Conservation (phyloP, 1,140 invertebrate genomes). For the Drosophila cardini region DNA sequence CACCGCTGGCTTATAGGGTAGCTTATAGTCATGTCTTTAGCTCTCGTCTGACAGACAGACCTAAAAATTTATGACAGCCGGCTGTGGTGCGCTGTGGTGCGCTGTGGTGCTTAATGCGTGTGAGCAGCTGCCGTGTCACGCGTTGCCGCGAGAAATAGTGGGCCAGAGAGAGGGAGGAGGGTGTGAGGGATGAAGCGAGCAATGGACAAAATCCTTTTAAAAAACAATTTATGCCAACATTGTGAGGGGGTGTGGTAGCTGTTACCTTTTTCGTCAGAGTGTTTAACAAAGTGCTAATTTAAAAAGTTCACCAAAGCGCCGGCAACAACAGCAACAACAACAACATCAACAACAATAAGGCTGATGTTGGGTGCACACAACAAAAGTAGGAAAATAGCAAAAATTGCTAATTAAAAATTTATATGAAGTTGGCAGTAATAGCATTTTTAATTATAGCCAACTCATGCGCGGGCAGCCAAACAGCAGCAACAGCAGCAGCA, state of each 20-base stretch:
- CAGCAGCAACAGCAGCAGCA: slow-evolving; percentile 46
- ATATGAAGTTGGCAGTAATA: slow-evolving; percentile 83
- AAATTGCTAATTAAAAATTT: slow-evolving; percentile 84
- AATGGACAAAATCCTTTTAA: slow-evolving; percentile 81
- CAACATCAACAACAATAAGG: slow-evolving; percentile 17
- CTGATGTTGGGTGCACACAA: slow-evolving; percentile 47
- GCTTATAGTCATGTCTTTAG: background rate
- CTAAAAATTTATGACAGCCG: slow-evolving; percentile 74
- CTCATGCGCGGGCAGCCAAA: slow-evolving; percentile 74
- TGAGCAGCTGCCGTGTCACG: slow-evolving; percentile 76
- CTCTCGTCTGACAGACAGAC: slow-evolving; percentile 5
- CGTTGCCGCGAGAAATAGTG: slow-evolving; percentile 16
- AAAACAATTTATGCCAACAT: slow-evolving; percentile 79
- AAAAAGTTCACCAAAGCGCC: slow-evolving; percentile 72
- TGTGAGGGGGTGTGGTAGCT: slow-evolving; percentile 30
- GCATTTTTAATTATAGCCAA: slow-evolving; percentile 84
- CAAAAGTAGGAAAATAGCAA: slow-evolving; percentile 84
- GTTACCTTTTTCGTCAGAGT: slow-evolving; percentile 79
- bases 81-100: too few relatives aligned
- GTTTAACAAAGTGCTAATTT: slow-evolving; percentile 84
- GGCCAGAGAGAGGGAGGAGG: background rate
- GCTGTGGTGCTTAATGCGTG: slow-evolving; percentile 66
- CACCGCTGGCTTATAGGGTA: slow-evolving; percentile 17
- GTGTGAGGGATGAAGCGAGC: slow-evolving; percentile 12
- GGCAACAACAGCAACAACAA: slow-evolving; percentile 47